phyloP scores from a whole-genome alignment of 2,888 invertebrate species.

The Psococerastis gibbosa region DNA sequence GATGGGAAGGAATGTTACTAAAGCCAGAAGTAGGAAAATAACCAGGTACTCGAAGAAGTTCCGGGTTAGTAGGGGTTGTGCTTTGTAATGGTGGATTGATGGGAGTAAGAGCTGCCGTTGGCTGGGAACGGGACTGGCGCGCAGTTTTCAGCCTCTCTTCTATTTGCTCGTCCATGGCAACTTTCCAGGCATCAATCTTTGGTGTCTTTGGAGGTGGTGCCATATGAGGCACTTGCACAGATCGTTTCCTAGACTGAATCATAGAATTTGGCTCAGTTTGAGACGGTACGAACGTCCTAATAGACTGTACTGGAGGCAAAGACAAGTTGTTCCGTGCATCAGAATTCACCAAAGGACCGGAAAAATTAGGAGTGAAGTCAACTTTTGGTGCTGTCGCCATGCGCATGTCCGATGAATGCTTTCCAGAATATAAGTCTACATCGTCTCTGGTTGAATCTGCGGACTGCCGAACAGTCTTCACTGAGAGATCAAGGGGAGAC shows the following conservation, averaged over 20 bases:
- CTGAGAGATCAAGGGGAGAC: conserved; percentile 71
- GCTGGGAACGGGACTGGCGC: conserved; percentile 16
- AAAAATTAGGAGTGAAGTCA: conserved; percentile 58
- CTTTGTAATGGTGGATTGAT: neutral
- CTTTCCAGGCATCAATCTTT: conserved; percentile 32
- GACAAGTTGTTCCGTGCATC: neutral
- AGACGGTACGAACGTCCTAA: neutral
- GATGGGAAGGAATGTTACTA: neutral
- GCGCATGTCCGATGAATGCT: conserved; percentile 3
- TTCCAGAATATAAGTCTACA: conserved; percentile 25
- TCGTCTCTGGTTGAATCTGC: conserved; percentile 69
- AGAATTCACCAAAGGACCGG: neutral
- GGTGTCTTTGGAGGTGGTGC: conserved; percentile 26
- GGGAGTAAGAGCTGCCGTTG: neutral
- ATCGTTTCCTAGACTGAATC: neutral
- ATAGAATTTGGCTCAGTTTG: neutral
- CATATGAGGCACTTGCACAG: too few relatives aligned
- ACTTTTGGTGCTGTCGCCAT: conserved; percentile 22
- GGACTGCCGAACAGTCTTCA: conserved; percentile 72
- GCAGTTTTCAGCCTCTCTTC: conserved; percentile 29
- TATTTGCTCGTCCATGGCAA: conserved; percentile 34
- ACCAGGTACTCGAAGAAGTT: neutral
- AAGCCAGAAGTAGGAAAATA: neutral
- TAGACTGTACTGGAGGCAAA: neutral
- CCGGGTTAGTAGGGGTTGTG: neutral